Evolutionary conservation across 2,797 vertebrate species (phyloP).

Genomic region (Muscicapa comitata): DNA sequence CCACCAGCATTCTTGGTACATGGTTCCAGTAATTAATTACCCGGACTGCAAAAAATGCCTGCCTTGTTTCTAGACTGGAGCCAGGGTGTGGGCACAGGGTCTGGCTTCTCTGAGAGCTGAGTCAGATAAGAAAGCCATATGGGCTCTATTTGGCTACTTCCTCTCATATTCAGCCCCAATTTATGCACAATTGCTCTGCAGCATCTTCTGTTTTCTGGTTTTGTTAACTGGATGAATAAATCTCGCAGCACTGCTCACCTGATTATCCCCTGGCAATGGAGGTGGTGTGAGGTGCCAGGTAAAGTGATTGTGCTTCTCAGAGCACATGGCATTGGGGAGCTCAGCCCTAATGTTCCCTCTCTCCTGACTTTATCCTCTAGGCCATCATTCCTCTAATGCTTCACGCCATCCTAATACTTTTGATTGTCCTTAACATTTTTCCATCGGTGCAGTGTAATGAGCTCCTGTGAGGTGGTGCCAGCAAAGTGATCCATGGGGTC

Average conservation of each 20-base stretch:
- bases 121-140: not conserved
- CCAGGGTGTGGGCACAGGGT: not conserved
- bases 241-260: not conserved
- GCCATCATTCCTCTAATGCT: not conserved
- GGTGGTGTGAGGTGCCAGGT: not conserved
- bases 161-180: not conserved
- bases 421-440: not conserved
- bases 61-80: not conserved
- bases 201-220: not conserved
- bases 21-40: conserved; percentile 26
- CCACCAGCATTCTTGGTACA: conserved; percentile 2
- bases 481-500: not conserved
- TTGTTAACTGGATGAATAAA: not conserved
- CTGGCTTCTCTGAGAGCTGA: not conserved
- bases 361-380: not conserved
- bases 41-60: not conserved
- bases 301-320: not conserved
- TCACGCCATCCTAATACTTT: not conserved
- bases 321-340: not conserved
- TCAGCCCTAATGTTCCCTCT: not conserved
- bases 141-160: not conserved
- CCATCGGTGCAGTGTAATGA: not conserved
- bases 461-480: not conserved
- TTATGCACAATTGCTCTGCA: not conserved
- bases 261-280: not conserved